Percentiles rank a stretch among this genome's conserved stretches.
Conservation (phyloP, 2,888 invertebrate species). For the Bugulina stolonifera region DNA sequence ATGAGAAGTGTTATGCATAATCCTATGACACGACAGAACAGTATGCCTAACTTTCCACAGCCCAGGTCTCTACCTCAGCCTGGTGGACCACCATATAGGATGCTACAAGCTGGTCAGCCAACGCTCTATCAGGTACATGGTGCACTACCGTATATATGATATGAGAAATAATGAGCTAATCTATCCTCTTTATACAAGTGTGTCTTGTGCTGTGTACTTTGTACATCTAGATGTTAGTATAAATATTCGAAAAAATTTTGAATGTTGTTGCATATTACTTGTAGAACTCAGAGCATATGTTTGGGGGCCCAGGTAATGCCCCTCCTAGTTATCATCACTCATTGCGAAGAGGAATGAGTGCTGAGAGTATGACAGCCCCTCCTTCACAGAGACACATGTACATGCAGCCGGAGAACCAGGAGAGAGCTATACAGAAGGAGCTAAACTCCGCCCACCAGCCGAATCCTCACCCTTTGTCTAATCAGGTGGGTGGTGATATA, state of each 20-base stretch:
- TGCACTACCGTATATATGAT: too few species aligned
- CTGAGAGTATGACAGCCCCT: slow-evolving; percentile 66
- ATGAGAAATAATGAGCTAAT: too few species aligned
- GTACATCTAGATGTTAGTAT: too few species aligned
- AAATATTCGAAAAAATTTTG: too few species aligned
- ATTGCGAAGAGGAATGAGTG: slow-evolving; percentile 8
- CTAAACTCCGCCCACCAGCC: slow-evolving; percentile 13
- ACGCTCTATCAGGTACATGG: slow-evolving; percentile 18
- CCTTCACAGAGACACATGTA: slow-evolving; percentile 85
- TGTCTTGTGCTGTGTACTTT: too few species aligned
- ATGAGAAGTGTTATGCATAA: background rate
- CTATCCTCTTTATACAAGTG: too few species aligned
- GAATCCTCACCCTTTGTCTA: background rate
- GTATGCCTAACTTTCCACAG: slow-evolving; percentile 12
- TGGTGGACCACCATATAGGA: background rate
- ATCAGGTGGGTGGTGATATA: background rate
- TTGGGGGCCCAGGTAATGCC: too few species aligned
- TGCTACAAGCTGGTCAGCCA: slow-evolving; percentile 26
- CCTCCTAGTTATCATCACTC: slow-evolving; percentile 16
- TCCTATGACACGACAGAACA: background rate
- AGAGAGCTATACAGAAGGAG: slow-evolving; percentile 90
- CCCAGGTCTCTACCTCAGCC: background rate
- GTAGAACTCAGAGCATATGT: too few species aligned
- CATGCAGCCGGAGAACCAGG: slow-evolving; percentile 91
- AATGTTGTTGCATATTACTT: too few species aligned